Conservation (phyloP, 2,888 invertebrate genomes). For the Anodontia alba region DNA sequence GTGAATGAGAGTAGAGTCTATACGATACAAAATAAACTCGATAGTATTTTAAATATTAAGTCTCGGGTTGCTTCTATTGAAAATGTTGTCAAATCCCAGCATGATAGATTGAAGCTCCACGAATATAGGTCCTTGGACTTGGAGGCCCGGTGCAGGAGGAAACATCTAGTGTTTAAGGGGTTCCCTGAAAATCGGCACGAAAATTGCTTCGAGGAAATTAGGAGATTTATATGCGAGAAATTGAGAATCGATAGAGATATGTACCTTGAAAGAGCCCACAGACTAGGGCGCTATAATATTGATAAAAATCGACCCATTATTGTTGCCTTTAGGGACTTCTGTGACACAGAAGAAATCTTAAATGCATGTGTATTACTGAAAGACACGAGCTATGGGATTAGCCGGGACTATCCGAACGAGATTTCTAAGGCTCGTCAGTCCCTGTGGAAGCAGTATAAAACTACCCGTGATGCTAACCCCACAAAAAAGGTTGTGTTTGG, state of each 20-base stretch:
- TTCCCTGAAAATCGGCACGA: neutral
- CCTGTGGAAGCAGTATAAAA: neutral
- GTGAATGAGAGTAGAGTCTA: neutral
- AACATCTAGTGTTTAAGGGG: neutral
- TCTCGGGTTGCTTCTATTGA: neutral
- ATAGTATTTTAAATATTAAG: neutral
- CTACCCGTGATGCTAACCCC: neutral
- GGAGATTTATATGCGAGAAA: neutral
- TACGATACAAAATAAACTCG: neutral
- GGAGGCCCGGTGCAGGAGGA: neutral
- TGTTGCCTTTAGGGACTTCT: neutral
- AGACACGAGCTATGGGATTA: neutral
- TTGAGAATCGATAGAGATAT: neutral
- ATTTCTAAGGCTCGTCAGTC: neutral
- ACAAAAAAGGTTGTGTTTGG: neutral
- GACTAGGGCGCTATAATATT: neutral
- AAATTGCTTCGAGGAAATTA: neutral
- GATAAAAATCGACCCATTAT: neutral
- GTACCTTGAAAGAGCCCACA: neutral
- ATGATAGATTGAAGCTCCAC: neutral
- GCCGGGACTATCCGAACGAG: neutral
- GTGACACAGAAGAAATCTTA: neutral
- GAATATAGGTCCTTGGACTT: neutral
- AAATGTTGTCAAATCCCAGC: neutral
- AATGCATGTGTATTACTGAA: neutral